A percentile compares a stretch with the other conserved stretches of the same genome.
Evolutionary conservation across 2,113 vertebrate species (phyloP).

Genomic region (Zapus hudsonius): DNA sequence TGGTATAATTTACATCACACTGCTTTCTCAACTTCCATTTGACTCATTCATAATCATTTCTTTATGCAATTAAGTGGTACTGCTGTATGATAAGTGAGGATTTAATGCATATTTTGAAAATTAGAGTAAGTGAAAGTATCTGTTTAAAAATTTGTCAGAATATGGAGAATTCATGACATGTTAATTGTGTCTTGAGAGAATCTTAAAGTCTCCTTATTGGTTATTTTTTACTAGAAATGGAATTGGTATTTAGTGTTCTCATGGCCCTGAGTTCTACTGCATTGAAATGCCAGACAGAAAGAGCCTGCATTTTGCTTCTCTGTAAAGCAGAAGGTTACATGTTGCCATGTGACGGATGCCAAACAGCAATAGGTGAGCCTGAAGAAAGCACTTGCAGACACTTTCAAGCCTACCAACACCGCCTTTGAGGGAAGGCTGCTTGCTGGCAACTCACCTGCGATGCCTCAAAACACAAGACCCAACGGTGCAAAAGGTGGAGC

Average conservation of each 20-base stretch:
- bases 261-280: background rate
- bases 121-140: constrained; percentile 16
- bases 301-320: background rate
- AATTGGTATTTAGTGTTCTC: background rate
- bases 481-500: background rate
- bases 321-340: background rate
- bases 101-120: constrained; percentile 26
- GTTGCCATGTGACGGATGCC: background rate
- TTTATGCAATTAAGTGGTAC: background rate
- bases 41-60: constrained; percentile 3
- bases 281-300: background rate
- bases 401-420: background rate
- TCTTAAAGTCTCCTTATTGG: background rate
- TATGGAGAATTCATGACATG: background rate
- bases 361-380: background rate
- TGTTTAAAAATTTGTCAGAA: background rate
- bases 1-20: background rate
- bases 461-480: background rate
- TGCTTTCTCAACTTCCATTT: background rate
- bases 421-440: background rate
- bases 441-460: background rate
- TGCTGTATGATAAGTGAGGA: background rate
- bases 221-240: background rate
- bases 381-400: background rate
- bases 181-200: constrained; percentile 25